These are phyloP conservation scores for Gobio occitaniae DNA, from an alignment of 2,797 vertebrate species.

Conservation along the genomic window DNA sequence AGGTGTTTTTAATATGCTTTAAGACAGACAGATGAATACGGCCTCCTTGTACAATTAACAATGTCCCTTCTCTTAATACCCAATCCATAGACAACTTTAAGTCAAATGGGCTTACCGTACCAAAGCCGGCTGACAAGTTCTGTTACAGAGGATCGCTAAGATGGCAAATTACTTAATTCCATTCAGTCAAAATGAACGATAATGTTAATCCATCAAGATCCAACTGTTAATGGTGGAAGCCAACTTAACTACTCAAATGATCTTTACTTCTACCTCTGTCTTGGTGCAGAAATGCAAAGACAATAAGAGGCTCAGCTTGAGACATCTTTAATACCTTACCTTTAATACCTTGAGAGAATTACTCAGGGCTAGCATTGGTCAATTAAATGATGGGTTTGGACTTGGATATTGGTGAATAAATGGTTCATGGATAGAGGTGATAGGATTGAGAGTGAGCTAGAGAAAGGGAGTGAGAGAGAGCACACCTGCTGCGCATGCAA, in stretches of 20 bases:
- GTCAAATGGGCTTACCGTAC: slow-evolving; percentile 52
- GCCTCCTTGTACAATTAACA: slow-evolving; percentile 26
- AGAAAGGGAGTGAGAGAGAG: slow-evolving; percentile 2
- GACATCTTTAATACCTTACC: slow-evolving; percentile 35
- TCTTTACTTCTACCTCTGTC: slow-evolving; percentile 46
- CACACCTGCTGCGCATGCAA: slow-evolving; percentile 1
- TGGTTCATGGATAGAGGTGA: slow-evolving; percentile 23
- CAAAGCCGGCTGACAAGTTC: slow-evolving; percentile 54
- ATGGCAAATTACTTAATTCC: slow-evolving; percentile 58
- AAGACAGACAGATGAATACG: neutral
- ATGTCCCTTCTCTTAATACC: slow-evolving; percentile 30
- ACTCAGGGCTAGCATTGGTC: slow-evolving; percentile 26
- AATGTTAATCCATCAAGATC: slow-evolving; percentile 62
- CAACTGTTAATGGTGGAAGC: slow-evolving; percentile 55
- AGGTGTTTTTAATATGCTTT: no score
- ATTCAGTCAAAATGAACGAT: slow-evolving; percentile 60
- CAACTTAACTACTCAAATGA: slow-evolving; percentile 55
- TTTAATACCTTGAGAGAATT: slow-evolving; percentile 46
- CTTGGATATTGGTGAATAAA: slow-evolving; percentile 5
- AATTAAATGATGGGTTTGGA: slow-evolving; percentile 43
- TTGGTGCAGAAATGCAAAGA: slow-evolving; percentile 51
- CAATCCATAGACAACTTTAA: slow-evolving; percentile 47
- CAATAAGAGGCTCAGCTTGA: slow-evolving; percentile 45
- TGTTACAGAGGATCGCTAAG: slow-evolving; percentile 48
- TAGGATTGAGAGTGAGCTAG: slow-evolving; percentile 34